These are phyloP conservation scores for Chloropsis cyanopogon DNA, from an alignment of 2,113 vertebrate species.

Conservation along the genomic window DNA sequence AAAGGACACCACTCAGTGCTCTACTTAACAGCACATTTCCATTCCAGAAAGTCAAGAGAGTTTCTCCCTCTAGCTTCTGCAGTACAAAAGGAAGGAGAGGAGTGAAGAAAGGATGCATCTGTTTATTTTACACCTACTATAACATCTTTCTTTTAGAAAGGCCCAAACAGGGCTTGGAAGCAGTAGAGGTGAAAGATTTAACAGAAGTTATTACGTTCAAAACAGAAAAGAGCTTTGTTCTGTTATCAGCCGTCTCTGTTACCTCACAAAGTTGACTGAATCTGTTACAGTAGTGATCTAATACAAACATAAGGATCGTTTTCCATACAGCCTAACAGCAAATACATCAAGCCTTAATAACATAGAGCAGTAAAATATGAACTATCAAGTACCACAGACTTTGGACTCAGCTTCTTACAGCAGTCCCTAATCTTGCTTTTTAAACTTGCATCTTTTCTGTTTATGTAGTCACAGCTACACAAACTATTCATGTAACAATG, in stretches of 20 bases:
- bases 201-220: background rate
- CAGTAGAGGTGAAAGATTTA: background rate
- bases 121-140: background rate
- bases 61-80: background rate
- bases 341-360: background rate
- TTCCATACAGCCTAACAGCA: background rate
- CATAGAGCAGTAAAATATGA: background rate
- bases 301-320: background rate
- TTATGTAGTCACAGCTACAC: background rate
- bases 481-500: background rate
- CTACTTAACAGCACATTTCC: background rate
- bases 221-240: background rate
- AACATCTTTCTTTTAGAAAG: background rate
- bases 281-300: background rate
- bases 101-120: background rate
- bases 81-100: background rate
- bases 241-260: background rate
- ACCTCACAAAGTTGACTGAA: background rate
- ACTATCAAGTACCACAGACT: background rate
- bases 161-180: background rate
- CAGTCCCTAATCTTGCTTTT: background rate
- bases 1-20: background rate
- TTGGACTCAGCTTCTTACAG: background rate
- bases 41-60: background rate
- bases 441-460: background rate